Evolutionary conservation across 2,888 invertebrate species (phyloP).

Genomic region (Melanostoma scalare): DNA sequence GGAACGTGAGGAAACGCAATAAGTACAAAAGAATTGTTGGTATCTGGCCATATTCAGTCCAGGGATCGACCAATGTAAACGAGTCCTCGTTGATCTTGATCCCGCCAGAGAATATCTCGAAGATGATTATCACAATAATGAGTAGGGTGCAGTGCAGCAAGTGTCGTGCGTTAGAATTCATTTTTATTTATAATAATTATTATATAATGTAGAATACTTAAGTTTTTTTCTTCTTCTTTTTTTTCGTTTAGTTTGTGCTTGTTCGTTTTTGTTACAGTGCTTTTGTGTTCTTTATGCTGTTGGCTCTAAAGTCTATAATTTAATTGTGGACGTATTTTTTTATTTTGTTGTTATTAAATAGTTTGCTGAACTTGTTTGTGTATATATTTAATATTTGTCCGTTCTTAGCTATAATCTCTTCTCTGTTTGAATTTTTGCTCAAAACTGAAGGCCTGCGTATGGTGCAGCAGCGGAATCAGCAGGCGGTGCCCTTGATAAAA

Average conservation of each 20-base stretch:
- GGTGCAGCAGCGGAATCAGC: slow-evolving; percentile 8
- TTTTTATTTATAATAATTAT: slow-evolving; percentile 46
- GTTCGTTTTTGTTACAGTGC: slow-evolving; percentile 50
- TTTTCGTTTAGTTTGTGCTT: slow-evolving; percentile 57
- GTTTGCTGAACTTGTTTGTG: slow-evolving; percentile 45
- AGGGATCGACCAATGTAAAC: slow-evolving; percentile 87
- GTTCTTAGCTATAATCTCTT: slow-evolving; percentile 56
- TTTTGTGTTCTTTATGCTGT: slow-evolving; percentile 38
- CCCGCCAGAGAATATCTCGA: slow-evolving; percentile 87
- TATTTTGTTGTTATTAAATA: slow-evolving; percentile 19
- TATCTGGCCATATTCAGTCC: slow-evolving; percentile 90
- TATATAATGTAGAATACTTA: slow-evolving; percentile 5
- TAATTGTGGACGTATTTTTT: slow-evolving; percentile 55
- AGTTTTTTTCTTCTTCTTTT: slow-evolving; percentile 32
- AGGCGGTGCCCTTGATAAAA: slow-evolving; percentile 33
- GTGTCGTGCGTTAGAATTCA: slow-evolving; percentile 86
- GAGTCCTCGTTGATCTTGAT: slow-evolving; percentile 84
- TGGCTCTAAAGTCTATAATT: slow-evolving; percentile 39
- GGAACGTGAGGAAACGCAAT: slow-evolving; percentile 90
- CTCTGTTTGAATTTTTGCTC: slow-evolving; percentile 31
- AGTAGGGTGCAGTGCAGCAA: slow-evolving; percentile 90
- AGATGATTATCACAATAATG: slow-evolving; percentile 88
- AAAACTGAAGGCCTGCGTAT: slow-evolving; percentile 37
- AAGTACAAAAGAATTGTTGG: slow-evolving; percentile 89
- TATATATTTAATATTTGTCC: slow-evolving; percentile 48